These are phyloP conservation scores for Andrena hattorfiana DNA, from an alignment of 2,888 invertebrate species.

Conservation along the genomic window DNA sequence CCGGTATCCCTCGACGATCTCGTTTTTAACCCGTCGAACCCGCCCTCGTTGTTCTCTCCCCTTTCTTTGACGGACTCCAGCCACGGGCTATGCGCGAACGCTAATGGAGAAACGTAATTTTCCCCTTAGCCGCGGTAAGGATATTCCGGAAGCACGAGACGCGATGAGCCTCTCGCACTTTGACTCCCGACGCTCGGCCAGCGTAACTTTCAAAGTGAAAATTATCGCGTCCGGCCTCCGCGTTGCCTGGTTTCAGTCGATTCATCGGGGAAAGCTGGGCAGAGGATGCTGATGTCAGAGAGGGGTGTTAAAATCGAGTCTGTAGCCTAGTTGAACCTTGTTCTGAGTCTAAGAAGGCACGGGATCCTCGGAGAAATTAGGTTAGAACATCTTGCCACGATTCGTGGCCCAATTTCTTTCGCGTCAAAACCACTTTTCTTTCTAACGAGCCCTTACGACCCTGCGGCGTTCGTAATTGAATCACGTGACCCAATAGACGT, in stretches of 20 bases:
- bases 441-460: slow-evolving; percentile 10
- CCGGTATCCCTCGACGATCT: neutral
- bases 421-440: slow-evolving; percentile 6
- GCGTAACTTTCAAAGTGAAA: slow-evolving; percentile 2
- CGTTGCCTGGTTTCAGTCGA: slow-evolving; percentile 2
- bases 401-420: slow-evolving; percentile 24
- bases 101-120: slow-evolving; percentile 67
- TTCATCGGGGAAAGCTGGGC: neutral
- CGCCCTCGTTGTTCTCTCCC: neutral
- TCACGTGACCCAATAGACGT: neutral
- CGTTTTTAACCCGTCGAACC: neutral
- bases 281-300: no score
- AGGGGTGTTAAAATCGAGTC: no score
- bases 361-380: no score
- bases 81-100: slow-evolving; percentile 55
- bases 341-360: no score
- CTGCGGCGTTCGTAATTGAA: neutral
- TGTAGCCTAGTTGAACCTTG: no score
- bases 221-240: slow-evolving; percentile 4
- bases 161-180: slow-evolving; percentile 31
- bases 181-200: neutral
- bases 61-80: slow-evolving; percentile 44
- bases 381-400: slow-evolving; percentile 13
- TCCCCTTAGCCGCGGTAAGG: slow-evolving; percentile 23
- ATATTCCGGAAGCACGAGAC: slow-evolving; percentile 11